These are phyloP conservation scores for Andrena minutula DNA, from an alignment of 2,888 invertebrate genomes.

Conservation along the genomic window DNA sequence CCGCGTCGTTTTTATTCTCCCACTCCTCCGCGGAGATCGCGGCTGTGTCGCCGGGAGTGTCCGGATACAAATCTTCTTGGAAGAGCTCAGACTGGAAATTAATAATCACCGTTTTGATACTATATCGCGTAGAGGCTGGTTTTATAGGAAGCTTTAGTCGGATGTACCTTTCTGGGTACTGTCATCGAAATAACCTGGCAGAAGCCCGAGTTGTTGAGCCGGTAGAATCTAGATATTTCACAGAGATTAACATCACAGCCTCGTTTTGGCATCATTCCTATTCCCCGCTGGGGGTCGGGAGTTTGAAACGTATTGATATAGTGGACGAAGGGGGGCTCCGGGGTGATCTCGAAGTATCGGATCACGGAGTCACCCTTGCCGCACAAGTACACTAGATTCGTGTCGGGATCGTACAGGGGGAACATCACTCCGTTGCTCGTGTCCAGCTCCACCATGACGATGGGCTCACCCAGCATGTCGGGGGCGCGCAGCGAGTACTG, in stretches of 20 bases:
- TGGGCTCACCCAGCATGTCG: conserved; percentile 94
- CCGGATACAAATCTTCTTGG: conserved; percentile 98
- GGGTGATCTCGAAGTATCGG: conserved; percentile 96
- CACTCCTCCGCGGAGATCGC: conserved; percentile 97
- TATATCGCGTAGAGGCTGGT: not conserved
- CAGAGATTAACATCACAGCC: conserved; percentile 97
- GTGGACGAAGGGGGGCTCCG: conserved; percentile 97
- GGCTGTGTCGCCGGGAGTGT: conserved; percentile 96
- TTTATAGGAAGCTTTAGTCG: not conserved
- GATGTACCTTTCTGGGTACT: conserved; percentile 94
- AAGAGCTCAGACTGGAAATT: conserved; percentile 93
- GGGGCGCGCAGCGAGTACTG: conserved; percentile 98
- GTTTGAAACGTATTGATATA: conserved; percentile 99
- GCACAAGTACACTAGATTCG: conserved; percentile 96
- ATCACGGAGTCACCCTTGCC: conserved; percentile 99
- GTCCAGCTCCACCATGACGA: conserved; percentile 96
- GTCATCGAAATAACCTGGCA: conserved; percentile 99
- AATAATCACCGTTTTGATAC: conserved; percentile 15
- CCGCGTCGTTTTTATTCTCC: conserved; percentile 95
- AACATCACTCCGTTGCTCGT: conserved; percentile 99
- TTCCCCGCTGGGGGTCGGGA: conserved; percentile 98
- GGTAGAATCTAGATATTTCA: conserved; percentile 98
- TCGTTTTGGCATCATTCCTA: conserved; percentile 99
- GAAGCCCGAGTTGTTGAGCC: conserved; percentile 96
- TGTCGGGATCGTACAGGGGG: conserved; percentile 98